Evolutionary conservation across 2,888 invertebrate species (phyloP), one percentile per base, ranked within the genome.

Genomic region (Clistopyga incitator): DNA sequence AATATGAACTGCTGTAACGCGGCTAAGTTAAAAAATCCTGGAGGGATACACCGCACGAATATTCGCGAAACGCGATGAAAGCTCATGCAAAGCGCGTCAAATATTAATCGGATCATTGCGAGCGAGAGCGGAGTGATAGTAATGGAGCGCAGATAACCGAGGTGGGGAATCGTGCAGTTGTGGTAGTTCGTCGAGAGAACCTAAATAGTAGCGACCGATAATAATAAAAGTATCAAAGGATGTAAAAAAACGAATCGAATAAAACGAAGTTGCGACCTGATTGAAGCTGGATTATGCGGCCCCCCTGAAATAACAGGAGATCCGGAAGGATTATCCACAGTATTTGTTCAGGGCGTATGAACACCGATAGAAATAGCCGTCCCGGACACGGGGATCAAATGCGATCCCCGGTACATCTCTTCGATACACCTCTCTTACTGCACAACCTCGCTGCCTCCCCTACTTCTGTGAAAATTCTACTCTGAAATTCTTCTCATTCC

Each of bases 221-320:
- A 80, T 74, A 68, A 78, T 25, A 59, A 71, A 29, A 72, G n/a
- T 38, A 79, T 42, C 65, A 76, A 65, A 54, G 59, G 25, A 75
- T 45, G 45, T 52, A 61, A 64, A 74, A 56, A 18, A n/a, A 38
- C n/a, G 10, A 52, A 61, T 11, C 6, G 25, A 67, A 47, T 52
- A 61, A 38, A 50, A 65, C n/a, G 47, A 72, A 65, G 29, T 52
- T 4, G 11, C 45, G 59, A 67, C 61, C 77, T 54, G 81, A 81
- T 86, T 78, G 47, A 67, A 68, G 78, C 61, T 67, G 80, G 80
- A 86, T 86, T 86, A 84, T 78, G 77, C 67, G 72, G 82, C 71
- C 79, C 87, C 87, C 86, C 89, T 89, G 90, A 90, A 90, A 90
- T 88, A 89, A 90, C 89, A 90, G 83, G 70, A 87, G 84, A 86